Base-by-base conservation (phyloP, 92 coral and sea anemone genomes). In the Porites lobata region DNA sequence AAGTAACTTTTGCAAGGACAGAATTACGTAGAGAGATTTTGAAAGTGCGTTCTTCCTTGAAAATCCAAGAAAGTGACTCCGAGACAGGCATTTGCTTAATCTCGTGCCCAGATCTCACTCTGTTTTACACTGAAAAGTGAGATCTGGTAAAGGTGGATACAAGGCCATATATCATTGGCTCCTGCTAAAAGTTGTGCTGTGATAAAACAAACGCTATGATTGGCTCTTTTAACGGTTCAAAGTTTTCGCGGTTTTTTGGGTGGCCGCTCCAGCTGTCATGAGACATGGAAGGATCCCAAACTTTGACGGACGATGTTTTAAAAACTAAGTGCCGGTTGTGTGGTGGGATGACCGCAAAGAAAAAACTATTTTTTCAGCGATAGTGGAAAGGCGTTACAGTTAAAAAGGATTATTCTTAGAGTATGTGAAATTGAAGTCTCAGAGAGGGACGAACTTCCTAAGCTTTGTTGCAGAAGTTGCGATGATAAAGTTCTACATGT, bases 1-100 rank as follows among this genome's bases (percentile, higher is more conserved):
- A 87, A 79, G 62, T 79, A n/a, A 87, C 91, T 19, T 87, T 87
- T 80, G 86, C 86, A 47, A 50, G 86, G 67, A 65, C 85, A 80
- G 91, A 87, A 63, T 26, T 72, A 26, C 86, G 80, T 8, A 10
- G 81, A 79, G 91, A 87, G 63, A 29, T 87, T 64, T 65, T 87
- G 29, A 80, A 80, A 62, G 79, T 80, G 63, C 80, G 80, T 51
- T 1, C 85, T 6, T 66, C 85, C 65, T 52, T 65, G 65, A 80
- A 80, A 80, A 2, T 3, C 13, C 85, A 80, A 66, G 85, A 13
- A 80, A 2, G 8, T 21, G 12, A 9, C 50, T 78, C 72, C 51
- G 74, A 6, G 22, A 14, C 10, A 65, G 29, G 7, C 3, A 9
- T 50, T 80, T 10, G 10, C 18, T 80, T 26, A 26, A 26, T 26